Evolutionary conservation across 2,113 vertebrate species (phyloP).

Genomic region (Desmodus rotundus): DNA sequence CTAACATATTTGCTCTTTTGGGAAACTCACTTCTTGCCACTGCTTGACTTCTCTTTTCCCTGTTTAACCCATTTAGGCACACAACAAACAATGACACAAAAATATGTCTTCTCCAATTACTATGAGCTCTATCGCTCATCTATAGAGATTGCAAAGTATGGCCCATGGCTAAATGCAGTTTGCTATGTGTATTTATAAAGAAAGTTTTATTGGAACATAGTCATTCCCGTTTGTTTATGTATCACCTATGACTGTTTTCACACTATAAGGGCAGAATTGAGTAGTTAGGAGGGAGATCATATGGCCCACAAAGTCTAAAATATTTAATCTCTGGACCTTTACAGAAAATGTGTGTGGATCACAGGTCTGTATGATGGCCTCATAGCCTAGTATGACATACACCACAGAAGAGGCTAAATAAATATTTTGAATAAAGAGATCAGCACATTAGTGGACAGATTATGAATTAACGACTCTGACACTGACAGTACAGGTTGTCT

Average conservation of each 20-base stretch:
- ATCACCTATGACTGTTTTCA: not conserved
- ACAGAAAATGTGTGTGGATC: not conserved
- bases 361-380: not conserved
- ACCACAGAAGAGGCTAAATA: not conserved
- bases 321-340: not conserved
- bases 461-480: not conserved
- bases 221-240: not conserved
- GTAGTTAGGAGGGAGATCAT: not conserved
- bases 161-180: not conserved
- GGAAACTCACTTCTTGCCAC: not conserved
- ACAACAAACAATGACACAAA: not conserved
- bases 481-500: not conserved
- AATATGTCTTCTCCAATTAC: not conserved
- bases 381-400: not conserved
- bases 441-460: not conserved
- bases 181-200: not conserved
- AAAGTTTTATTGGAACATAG: not conserved
- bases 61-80: not conserved
- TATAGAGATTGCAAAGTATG: not conserved
- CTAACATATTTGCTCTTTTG: not conserved
- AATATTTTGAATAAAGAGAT: not conserved
- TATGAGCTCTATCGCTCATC: not conserved
- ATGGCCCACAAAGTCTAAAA: not conserved
- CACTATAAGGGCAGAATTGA: not conserved
- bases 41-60: not conserved